Conservation (phyloP, 64 coral and sea anemone genomes). For the Montipora sp. region DNA sequence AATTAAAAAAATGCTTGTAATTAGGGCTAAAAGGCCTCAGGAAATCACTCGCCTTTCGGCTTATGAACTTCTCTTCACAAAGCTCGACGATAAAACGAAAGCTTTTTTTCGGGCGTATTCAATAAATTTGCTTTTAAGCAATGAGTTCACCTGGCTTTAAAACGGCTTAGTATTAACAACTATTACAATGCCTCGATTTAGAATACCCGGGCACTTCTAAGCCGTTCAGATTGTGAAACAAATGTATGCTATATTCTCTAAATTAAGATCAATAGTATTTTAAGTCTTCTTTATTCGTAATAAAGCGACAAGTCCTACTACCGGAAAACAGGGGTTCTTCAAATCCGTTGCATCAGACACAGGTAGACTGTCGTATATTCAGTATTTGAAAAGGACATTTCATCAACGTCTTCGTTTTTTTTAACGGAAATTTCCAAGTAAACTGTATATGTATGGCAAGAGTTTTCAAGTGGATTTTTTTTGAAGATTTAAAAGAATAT, state of each 20-base stretch:
- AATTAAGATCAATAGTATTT: not conserved
- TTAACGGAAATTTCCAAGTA: no score
- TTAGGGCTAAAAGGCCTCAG: conserved; percentile 37
- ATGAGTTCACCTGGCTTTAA: conserved; percentile 14
- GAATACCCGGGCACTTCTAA: not conserved
- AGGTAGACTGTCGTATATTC: no score
- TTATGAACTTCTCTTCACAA: conserved; percentile 49
- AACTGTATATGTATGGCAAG: not conserved
- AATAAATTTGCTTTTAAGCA: conserved; percentile 50
- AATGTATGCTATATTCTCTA: not conserved
- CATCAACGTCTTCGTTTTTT: no score
- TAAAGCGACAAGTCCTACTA: not conserved
- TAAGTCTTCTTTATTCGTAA: not conserved
- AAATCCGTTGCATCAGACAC: not conserved
- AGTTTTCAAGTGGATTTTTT: no score
- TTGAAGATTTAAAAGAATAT: no score
- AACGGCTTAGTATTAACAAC: not conserved
- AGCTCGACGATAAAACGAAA: conserved; percentile 8
- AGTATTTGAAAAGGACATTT: no score
- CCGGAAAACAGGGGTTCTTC: not conserved
- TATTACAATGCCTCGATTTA: not conserved
- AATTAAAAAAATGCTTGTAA: conserved; percentile 32
- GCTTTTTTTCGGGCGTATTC: conserved; percentile 24
- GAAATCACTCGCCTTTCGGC: conserved; percentile 57
- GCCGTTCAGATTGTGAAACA: not conserved